Conservation (phyloP, 2,113 vertebrate genomes). For the Callaeas wilsoni region DNA sequence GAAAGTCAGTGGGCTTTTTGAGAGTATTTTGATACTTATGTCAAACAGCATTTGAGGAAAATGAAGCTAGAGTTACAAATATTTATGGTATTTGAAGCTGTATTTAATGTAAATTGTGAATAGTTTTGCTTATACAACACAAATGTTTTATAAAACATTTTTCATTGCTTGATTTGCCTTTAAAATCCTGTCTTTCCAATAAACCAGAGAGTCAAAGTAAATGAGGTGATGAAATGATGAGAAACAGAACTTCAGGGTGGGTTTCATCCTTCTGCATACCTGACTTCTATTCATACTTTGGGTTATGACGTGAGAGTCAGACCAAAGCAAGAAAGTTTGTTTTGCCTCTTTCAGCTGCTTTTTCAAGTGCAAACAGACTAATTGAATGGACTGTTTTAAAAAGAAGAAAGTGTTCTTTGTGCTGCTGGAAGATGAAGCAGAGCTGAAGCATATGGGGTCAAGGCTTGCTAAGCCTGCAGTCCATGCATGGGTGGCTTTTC, state of each 20-base stretch:
- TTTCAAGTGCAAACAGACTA: constrained; percentile 11
- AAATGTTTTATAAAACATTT: neutral
- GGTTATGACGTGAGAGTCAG: neutral
- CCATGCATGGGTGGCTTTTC: neutral
- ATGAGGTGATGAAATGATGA: neutral
- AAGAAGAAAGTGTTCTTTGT: constrained; percentile 12
- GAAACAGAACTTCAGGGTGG: neutral
- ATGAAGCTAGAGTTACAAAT: neutral
- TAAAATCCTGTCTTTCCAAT: neutral
- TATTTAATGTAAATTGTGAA: neutral
- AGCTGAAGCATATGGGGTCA: neutral
- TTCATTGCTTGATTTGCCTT: neutral
- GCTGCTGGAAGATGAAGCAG: neutral
- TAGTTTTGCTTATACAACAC: neutral
- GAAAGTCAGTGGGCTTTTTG: neutral
- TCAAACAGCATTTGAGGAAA: neutral
- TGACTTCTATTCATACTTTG: neutral
- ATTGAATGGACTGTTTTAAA: neutral
- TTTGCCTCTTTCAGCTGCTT: neutral
- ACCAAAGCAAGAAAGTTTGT: neutral
- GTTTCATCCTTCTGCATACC: neutral
- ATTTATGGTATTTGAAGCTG: neutral
- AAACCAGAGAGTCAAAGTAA: neutral
- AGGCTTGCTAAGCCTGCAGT: neutral
- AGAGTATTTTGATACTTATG: neutral